Conservation (phyloP, 2,888 invertebrate species). For the Dolichopus griseipennis region DNA sequence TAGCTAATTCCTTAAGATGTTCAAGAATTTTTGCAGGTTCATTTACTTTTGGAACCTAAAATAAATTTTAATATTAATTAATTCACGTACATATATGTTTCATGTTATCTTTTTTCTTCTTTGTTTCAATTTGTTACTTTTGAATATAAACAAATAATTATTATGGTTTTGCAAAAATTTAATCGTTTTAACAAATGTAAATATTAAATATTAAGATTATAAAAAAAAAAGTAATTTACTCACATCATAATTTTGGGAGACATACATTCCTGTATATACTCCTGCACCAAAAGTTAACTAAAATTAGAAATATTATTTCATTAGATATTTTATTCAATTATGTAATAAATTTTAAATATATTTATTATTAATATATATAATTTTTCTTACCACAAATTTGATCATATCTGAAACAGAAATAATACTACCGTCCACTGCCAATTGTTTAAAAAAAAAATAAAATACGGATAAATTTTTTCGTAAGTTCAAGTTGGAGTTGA, state of each 20-base stretch:
- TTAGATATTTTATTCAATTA: slow-evolving; percentile 4
- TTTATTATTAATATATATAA: background rate
- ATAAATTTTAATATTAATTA: slow-evolving; percentile 25
- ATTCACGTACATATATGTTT: too few species aligned
- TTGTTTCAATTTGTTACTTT: background rate
- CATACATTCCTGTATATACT: slow-evolving; percentile 61
- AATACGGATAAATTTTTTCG: too few species aligned
- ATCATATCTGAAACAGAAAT: slow-evolving; percentile 33
- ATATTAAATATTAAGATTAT: too few species aligned
- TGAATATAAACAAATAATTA: background rate
- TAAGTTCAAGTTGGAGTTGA: too few species aligned
- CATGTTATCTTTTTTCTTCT: too few species aligned
- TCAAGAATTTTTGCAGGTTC: slow-evolving; percentile 61
- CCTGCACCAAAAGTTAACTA: slow-evolving; percentile 60
- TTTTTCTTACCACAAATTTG: slow-evolving; percentile 35
- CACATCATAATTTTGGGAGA: slow-evolving; percentile 67
- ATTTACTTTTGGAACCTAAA: slow-evolving; percentile 69
- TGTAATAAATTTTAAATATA: background rate
- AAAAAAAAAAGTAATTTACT: slow-evolving; percentile 19
- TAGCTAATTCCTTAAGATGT: slow-evolving; percentile 56
- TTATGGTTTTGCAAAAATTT: background rate
- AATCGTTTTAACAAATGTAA: too few species aligned
- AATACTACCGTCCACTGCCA: background rate
- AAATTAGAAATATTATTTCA: slow-evolving; percentile 26
- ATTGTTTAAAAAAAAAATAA: too few species aligned